Percentiles rank a stretch among this genome's conserved stretches.
These are phyloP conservation scores for Fragum sueziense DNA, from an alignment of 2,888 invertebrate species.

Conservation along the genomic window DNA sequence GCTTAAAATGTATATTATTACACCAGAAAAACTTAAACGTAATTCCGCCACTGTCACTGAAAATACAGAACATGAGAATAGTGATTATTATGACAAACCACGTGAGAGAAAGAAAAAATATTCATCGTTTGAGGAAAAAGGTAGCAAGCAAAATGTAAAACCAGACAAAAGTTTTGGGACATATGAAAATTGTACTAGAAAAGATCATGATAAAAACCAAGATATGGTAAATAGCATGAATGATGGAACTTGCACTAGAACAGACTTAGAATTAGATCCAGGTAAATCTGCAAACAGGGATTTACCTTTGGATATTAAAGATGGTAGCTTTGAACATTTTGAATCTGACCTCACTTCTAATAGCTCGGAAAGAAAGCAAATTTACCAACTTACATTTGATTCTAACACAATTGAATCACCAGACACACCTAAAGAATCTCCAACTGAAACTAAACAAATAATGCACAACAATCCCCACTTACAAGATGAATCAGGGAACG, in stretches of 20 bases:
- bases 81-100: not conserved
- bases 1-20: conserved; percentile 57
- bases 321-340: not conserved
- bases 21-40: conserved; percentile 34
- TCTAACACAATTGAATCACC: not conserved
- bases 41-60: not conserved
- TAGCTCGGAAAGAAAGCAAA: not conserved
- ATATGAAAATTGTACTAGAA: not conserved
- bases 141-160: not conserved
- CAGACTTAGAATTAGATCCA: not conserved
- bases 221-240: not conserved
- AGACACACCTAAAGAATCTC: not conserved
- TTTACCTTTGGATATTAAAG: not conserved
- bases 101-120: not conserved
- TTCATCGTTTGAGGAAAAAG: not conserved
- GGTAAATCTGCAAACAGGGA: not conserved
- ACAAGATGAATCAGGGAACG: not conserved
- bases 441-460: not conserved
- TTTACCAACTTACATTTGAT: conserved; percentile 15
- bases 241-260: not conserved
- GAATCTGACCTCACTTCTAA: no score
- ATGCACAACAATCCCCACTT: not conserved
- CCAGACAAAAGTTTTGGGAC: not conserved
- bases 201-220: not conserved
- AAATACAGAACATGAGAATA: not conserved